Base-by-base conservation (phyloP, 2,888 invertebrate genomes). In the Melieria picta region DNA sequence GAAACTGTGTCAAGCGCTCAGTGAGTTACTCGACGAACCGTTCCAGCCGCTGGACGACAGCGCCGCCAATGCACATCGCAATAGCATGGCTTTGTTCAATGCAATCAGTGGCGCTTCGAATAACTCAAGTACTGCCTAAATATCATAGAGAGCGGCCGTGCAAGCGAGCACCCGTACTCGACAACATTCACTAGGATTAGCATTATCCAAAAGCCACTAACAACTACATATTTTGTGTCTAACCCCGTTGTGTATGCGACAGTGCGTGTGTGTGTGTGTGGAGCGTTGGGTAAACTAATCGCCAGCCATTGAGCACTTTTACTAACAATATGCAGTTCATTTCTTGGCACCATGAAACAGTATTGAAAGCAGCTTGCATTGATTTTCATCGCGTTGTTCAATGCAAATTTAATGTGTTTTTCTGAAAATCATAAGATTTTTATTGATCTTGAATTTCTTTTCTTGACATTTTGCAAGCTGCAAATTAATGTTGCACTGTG, bases 51-150 rank as follows among this genome's bases (percentile, higher is more conserved):
- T 85, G 61, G 86, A 87, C 63, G 86, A 87, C 42, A 83, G 83
- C 72, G 78, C 79, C 46, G 81, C 81, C 16, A 89, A 89, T 79
- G 90, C 91, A 79, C 91, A 94, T 80, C 91, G 94, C 78, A 94
- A 94, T 76, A 93, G 91, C 85, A 90, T 91, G 84, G 93, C 93
- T 71, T 90, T 93, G 71, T 93, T 94, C 80, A 91, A 91, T 86
- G 93, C 92, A 50, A 93, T 95, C 79, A 93, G 93, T 79, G 94
- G 94, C 73, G 92, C 93, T 55, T 93, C 92, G 81, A 89, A 92
- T 79, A 93, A 93, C 80, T 94, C 93, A 69, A 94, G 94, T 88
- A 93, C 92, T 81, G 94, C 94, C 83, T 94, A 90, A 90, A 74
- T 73, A 55, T 64, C 16, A 46, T 42, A 67, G 60, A 16, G 13